Conservation (phyloP, 1,140 invertebrate species). For the Diuraphis noxia region DNA sequence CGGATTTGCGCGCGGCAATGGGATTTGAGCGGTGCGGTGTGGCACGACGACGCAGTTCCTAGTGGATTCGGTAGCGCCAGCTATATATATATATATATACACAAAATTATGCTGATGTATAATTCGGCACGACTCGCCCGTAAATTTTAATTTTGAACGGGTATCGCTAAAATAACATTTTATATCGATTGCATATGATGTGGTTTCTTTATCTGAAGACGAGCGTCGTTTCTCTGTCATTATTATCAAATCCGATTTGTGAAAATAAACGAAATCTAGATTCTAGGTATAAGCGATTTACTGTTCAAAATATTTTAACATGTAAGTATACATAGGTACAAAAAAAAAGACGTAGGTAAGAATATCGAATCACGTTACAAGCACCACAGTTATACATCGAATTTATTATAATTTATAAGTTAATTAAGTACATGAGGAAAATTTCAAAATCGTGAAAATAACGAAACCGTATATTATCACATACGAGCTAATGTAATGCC, state of each 20-base stretch:
- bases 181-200: neutral
- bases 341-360: neutral
- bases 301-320: neutral
- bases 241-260: neutral
- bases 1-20: neutral
- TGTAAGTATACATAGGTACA: neutral
- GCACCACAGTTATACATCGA: neutral
- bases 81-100: too few species aligned
- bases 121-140: neutral
- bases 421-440: too few species aligned
- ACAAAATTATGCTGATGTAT: too few species aligned
- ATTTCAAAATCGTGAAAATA: neutral
- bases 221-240: neutral
- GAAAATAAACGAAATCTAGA: neutral
- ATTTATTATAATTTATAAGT: neutral
- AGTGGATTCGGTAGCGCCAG: neutral
- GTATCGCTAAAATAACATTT: neutral
- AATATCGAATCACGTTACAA: neutral
- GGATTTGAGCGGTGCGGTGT: neutral
- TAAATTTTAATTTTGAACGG: neutral
- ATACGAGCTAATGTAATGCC: neutral
- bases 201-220: rapidly evolving
- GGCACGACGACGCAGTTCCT: too few species aligned
- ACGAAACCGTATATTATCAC: neutral
- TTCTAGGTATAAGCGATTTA: neutral